Percentiles rank a stretch among this genome's conserved stretches.
These are phyloP conservation scores for Mormyrus lacerda DNA, from an alignment of 2,113 vertebrate genomes.

Conservation along the genomic window DNA sequence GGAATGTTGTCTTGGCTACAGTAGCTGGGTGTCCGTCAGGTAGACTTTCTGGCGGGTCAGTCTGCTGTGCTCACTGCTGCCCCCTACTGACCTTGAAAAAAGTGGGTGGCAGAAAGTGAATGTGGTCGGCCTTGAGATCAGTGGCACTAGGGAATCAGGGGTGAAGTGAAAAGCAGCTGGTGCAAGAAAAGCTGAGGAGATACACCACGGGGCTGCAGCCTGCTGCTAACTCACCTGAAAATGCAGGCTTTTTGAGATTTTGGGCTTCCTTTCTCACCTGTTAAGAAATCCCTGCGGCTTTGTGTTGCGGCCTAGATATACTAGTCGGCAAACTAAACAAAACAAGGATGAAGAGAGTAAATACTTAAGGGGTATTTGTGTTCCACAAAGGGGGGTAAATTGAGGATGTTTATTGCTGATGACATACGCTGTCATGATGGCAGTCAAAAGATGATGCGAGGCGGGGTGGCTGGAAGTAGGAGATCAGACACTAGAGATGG, in stretches of 20 bases:
- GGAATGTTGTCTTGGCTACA: background rate
- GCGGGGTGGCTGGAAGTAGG: background rate
- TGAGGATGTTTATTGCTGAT: background rate
- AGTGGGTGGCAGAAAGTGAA: background rate
- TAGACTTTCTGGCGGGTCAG: background rate
- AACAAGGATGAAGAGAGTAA: background rate
- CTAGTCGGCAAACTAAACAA: background rate
- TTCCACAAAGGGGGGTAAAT: background rate
- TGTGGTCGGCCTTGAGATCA: background rate
- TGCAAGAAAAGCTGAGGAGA: background rate
- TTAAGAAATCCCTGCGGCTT: background rate
- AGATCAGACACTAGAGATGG: background rate
- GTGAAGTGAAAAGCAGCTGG: background rate
- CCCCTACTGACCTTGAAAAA: background rate
- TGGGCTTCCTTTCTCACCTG: background rate
- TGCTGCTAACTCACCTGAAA: background rate
- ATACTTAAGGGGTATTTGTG: background rate
- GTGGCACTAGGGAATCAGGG: background rate
- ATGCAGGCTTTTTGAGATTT: background rate
- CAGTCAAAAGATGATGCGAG: background rate
- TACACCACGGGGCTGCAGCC: background rate
- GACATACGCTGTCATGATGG: background rate
- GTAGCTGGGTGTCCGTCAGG: background rate
- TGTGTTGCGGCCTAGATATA: background rate
- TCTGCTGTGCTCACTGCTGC: background rate